These are phyloP conservation scores for Rhombomys opimus DNA, from an alignment of 2,113 vertebrate species.

Conservation along the genomic window DNA sequence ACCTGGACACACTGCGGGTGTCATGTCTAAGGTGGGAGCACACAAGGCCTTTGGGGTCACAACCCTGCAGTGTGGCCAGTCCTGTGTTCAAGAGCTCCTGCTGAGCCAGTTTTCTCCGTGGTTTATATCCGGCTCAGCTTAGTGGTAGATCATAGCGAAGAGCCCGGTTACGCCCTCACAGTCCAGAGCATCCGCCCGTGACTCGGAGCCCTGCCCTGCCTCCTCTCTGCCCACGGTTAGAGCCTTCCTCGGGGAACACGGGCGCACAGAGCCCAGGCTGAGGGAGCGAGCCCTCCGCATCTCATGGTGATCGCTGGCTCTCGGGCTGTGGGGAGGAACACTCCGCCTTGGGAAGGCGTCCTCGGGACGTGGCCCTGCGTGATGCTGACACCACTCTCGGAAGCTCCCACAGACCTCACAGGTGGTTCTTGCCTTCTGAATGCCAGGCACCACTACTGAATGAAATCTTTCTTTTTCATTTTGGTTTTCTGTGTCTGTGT, in stretches of 20 bases:
- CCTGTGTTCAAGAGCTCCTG: not conserved
- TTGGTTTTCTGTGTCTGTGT: not conserved
- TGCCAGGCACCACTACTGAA: not conserved
- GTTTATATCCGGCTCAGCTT: not conserved
- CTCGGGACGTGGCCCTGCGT: not conserved
- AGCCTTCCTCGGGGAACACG: not conserved
- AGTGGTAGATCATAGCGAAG: not conserved
- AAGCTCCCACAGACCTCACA: constrained; percentile 24
- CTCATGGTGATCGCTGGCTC: no score
- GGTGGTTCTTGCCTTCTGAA: not conserved
- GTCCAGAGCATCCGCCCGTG: not conserved
- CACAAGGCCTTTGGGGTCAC: rapidly evolving
- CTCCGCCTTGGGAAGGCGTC: not conserved
- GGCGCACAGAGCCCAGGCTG: not conserved
- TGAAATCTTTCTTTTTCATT: not conserved
- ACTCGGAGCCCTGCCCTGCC: not conserved
- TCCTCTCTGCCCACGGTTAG: not conserved
- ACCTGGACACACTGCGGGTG: not conserved
- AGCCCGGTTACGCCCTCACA: not conserved
- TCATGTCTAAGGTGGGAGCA: not conserved
- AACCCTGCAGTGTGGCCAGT: not conserved
- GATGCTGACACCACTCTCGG: not conserved
- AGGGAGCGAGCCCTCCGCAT: not conserved
- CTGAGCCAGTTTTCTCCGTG: not conserved
- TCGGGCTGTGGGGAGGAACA: not conserved